Base-by-base conservation (phyloP, 2,888 invertebrate species). In the Stenichneumon culpator region DNA sequence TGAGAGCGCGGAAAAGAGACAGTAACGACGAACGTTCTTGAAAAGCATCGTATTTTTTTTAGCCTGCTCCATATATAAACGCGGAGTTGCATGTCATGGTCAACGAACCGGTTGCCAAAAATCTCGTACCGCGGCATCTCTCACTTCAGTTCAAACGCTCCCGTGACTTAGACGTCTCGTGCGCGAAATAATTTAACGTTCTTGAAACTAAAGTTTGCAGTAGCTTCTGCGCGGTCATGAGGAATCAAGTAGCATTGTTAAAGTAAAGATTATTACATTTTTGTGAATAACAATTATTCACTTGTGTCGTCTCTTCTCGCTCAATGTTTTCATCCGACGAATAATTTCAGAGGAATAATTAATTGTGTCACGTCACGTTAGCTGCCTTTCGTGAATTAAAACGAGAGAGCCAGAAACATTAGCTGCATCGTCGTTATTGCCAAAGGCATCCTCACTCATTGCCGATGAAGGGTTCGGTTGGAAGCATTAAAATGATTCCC, bases 11-110 rank as follows among this genome's bases (percentile, higher is more conserved):
- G 36, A 44, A 70, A 36, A 36, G 32, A 39, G 44, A 57, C 57
- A 0, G 57, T 63, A 47, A 50, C 57, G 60, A n/a, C 7, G 50
- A 82, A 67, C 68, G 80, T 82, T 84, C 87, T 83, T 83, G 81
- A 82, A 78, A 86, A 82, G 52, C 78, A 36, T 54, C 60, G 67
- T 70, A 79, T 84, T 84, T 86, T 81, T 80, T 85, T 86, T 83
- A 84, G 80, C 79, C 69, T 78, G 82, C 69, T 85, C 82, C 83
- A 86, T 87, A 87, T 88, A 86, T 88, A 87, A 86, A 86, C 86
- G 69, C 73, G 86, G 86, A 89, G 86, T 78, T 86, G 88, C 88
- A 80, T 89, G 84, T 90, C 89, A 90, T 82, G 88, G 87, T 87
- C 87, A 85, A 68, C 70, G 86, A 78, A 81, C 72, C 63, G 65